A percentile compares a stretch with the other conserved stretches of the same genome.
These are phyloP conservation scores for Electrona antarctica DNA, from an alignment of 2,113 vertebrate species.

Conservation along the genomic window DNA sequence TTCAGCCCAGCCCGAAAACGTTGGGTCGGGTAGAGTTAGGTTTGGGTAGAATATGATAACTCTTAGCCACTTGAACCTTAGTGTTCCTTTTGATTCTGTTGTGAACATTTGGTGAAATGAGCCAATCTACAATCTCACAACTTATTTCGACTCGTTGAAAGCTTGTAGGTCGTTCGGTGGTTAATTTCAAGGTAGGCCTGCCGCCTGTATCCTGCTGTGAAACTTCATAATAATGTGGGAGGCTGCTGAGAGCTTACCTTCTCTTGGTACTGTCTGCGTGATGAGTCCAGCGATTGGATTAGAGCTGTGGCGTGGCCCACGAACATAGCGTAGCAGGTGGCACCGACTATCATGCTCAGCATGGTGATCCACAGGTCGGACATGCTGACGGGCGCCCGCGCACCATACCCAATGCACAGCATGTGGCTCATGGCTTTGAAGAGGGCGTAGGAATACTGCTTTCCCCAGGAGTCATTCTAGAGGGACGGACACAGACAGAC, in stretches of 20 bases:
- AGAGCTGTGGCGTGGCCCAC: constrained; percentile 97
- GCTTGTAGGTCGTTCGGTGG: no score
- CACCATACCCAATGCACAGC: constrained; percentile 97
- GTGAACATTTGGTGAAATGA: no score
- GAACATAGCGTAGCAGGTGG: constrained; percentile 99
- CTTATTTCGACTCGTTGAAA: no score
- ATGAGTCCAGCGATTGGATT: constrained; percentile 98
- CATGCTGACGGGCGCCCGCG: constrained; percentile 96
- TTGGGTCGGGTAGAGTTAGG: no score
- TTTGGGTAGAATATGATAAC: no score
- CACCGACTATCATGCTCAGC: constrained; percentile 98
- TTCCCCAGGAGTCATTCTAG: constrained; percentile 98
- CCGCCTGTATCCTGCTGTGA: no score
- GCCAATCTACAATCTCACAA: no score
- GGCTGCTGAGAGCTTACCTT: constrained; percentile 84
- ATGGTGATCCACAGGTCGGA: constrained; percentile 99
- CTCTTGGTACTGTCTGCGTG: constrained; percentile 95
- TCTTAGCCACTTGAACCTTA: no score
- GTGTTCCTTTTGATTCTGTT: no score
- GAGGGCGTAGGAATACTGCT: constrained; percentile 97
- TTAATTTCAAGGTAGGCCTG: no score
- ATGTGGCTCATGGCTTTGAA: constrained; percentile 99
- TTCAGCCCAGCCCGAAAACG: no score
- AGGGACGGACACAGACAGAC: constrained; percentile 52
- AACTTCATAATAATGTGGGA: background rate